Conservation (phyloP, 2,888 invertebrate genomes). For the Hirtodrosophila duncani region DNA sequence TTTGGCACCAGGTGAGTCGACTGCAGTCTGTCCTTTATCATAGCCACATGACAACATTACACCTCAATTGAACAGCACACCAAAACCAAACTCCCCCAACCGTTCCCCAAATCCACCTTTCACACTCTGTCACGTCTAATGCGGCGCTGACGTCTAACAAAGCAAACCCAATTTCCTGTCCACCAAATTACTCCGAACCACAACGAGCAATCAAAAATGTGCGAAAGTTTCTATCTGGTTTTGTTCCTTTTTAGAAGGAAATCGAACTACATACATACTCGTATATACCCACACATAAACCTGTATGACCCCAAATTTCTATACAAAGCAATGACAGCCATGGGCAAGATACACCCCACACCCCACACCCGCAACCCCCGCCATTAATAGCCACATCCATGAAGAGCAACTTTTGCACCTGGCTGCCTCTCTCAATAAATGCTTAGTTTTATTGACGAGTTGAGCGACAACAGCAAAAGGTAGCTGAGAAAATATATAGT, state of each 20-base stretch:
- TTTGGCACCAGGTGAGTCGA: constrained; percentile 87
- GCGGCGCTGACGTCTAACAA: not conserved
- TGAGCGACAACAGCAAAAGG: constrained; percentile 20
- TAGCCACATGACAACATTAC: constrained; percentile 18
- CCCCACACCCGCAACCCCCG: not conserved
- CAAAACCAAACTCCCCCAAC: constrained; percentile 1
- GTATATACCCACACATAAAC: not conserved
- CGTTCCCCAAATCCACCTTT: constrained; percentile 1
- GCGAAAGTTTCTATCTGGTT: constrained; percentile 17
- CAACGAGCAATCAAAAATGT: constrained; percentile 1
- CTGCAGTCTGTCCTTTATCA: too few relatives aligned
- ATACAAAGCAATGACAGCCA: too few relatives aligned
- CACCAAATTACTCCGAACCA: constrained; percentile 53
- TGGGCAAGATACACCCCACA: constrained; percentile 1
- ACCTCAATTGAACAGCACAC: constrained; percentile 37
- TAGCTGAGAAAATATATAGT: constrained; percentile 8
- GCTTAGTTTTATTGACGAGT: too few relatives aligned
- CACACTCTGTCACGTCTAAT: too few relatives aligned
- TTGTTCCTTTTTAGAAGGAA: too few relatives aligned
- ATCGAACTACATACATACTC: not conserved
- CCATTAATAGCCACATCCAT: too few relatives aligned
- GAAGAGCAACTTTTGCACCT: too few relatives aligned
- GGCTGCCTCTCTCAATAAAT: too few relatives aligned
- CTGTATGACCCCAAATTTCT: not conserved
- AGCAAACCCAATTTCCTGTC: constrained; percentile 42